phyloP scores from a whole-genome alignment of 1,140 invertebrate species.

The Drosophila persimilis region DNA sequence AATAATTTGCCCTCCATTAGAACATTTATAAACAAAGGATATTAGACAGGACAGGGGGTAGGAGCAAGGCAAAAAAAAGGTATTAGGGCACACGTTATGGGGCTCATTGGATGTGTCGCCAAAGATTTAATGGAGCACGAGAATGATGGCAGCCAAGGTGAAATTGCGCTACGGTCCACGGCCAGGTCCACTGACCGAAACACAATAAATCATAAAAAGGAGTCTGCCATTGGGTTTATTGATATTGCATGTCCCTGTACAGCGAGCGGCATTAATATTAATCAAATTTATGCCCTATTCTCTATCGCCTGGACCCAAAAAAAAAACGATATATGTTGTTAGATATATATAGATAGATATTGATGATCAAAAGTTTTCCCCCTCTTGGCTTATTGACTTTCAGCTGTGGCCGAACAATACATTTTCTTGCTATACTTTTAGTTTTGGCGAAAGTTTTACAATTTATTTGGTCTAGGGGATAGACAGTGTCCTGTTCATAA shows the following conservation, averaged over 20 bases:
- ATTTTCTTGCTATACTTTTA: slow-evolving; percentile 30
- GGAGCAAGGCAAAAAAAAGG: slow-evolving; percentile 26
- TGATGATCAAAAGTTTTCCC: slow-evolving; percentile 64
- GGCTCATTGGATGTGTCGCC: slow-evolving; percentile 79
- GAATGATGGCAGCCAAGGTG: slow-evolving; percentile 65
- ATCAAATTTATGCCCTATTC: slow-evolving; percentile 62
- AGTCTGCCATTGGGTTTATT: slow-evolving; percentile 67
- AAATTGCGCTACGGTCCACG: slow-evolving; percentile 31
- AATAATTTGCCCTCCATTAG: slow-evolving; percentile 78
- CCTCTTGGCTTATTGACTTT: slow-evolving; percentile 66
- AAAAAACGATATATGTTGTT: slow-evolving; percentile 12
- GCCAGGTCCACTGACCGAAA: slow-evolving; percentile 57
- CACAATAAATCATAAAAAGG: slow-evolving; percentile 69
- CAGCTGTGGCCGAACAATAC: slow-evolving; percentile 54
- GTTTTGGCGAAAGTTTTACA: slow-evolving; percentile 54
- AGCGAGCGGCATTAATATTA: slow-evolving; percentile 60
- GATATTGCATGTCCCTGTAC: slow-evolving; percentile 70
- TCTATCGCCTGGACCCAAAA: background rate
- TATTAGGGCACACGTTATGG: slow-evolving; percentile 77
- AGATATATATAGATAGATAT: slow-evolving; percentile 26
- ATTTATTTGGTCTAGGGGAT: slow-evolving; percentile 36
- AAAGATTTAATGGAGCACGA: slow-evolving; percentile 79
- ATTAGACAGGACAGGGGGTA: slow-evolving; percentile 45
- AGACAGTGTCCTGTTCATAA: slow-evolving; percentile 48
- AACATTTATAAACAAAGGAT: slow-evolving; percentile 82